phyloP scores from a whole-genome alignment of 2,113 vertebrate genomes.

The Rattus rattus region DNA sequence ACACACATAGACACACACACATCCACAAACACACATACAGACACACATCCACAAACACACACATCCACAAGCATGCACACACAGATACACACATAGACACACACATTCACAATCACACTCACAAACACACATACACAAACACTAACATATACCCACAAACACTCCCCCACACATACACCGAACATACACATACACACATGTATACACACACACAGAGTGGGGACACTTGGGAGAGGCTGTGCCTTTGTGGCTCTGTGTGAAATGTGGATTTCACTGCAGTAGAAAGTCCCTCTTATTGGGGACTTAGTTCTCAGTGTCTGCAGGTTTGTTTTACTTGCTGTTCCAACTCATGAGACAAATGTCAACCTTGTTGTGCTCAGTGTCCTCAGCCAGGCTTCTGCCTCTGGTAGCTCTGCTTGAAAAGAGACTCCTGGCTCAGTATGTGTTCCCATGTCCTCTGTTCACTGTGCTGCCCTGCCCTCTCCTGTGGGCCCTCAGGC shows the following conservation, averaged over 20 bases:
- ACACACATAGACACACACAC: too few relatives aligned
- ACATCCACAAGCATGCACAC: too few relatives aligned
- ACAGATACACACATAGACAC: too few relatives aligned
- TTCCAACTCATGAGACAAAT: not conserved
- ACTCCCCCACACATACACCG: too few relatives aligned
- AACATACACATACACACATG: too few relatives aligned
- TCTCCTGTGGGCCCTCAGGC: not conserved
- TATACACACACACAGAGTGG: too few relatives aligned
- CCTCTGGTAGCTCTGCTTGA: not conserved
- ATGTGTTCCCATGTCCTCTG: not conserved
- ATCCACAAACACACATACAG: too few relatives aligned
- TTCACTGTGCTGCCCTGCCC: accelerated
- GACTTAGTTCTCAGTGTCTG: not conserved
- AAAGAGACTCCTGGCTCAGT: not conserved
- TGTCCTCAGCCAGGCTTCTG: not conserved
- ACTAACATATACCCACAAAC: not conserved
- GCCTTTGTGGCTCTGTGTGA: not conserved
- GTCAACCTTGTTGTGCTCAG: not conserved
- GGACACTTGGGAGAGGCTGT: not conserved
- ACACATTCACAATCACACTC: too few relatives aligned
- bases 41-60: not conserved
- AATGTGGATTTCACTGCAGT: not conserved
- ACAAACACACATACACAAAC: too few relatives aligned
- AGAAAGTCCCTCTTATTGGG: not conserved
- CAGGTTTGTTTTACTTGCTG: not conserved